These are phyloP conservation scores for Sitobion miscanthi DNA, from an alignment of 1,140 invertebrate species.

Conservation along the genomic window DNA sequence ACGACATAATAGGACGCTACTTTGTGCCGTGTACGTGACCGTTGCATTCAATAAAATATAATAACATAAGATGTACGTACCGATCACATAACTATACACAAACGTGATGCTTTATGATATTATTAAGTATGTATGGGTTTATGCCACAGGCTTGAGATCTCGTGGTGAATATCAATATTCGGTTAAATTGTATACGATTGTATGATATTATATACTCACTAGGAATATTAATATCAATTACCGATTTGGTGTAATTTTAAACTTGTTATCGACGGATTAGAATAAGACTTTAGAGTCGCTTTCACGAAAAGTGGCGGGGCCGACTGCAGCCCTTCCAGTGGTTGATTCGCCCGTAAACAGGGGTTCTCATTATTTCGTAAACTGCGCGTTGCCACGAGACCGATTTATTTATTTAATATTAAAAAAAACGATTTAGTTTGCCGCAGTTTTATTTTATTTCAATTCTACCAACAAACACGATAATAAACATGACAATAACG, in stretches of 20 bases:
- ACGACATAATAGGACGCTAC: neutral
- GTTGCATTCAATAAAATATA: neutral
- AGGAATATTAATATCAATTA: neutral
- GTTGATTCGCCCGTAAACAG: too few species aligned
- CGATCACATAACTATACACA: neutral
- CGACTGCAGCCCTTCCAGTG: too few species aligned
- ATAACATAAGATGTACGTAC: neutral
- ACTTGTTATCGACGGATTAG: neutral
- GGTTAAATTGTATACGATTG: neutral
- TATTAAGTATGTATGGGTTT: neutral
- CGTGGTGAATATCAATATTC: neutral
- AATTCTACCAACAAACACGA: too few species aligned
- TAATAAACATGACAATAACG: too few species aligned
- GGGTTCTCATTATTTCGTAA: too few species aligned
- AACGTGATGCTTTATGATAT: neutral
- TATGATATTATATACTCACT: neutral
- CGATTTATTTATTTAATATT: too few species aligned
- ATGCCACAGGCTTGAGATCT: neutral
- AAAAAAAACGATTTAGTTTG: too few species aligned
- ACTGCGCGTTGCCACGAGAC: too few species aligned
- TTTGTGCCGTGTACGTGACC: neutral
- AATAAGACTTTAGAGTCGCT: neutral
- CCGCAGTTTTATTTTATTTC: too few species aligned
- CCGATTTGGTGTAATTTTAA: neutral
- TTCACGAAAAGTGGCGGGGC: too few species aligned